Base-by-base conservation (phyloP, 30 jellyfish, hydroid and myxozoan species). In the Haliclystus octoradiatus region DNA sequence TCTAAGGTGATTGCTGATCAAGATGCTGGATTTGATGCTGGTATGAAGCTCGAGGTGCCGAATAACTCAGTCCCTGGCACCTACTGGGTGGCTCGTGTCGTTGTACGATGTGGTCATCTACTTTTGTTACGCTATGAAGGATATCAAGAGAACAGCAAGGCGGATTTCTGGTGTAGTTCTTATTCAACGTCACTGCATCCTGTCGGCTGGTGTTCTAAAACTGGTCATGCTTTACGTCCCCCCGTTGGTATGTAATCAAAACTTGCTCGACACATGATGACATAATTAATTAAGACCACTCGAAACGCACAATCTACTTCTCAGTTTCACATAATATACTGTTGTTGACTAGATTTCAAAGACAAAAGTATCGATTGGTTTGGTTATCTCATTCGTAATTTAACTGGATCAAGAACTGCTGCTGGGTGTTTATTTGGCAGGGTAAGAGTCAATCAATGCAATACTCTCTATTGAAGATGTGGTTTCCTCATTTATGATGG, bases 191-290 rank as follows among this genome's bases (percentile, higher is more conserved):
- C 79, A 15, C 74, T 86, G 63, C 96, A 86, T 60, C 96, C 96
- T 60, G 96, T 86, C 23, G 96, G 96, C 3, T 86, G 96, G 96
- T 86, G 96, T 86, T 88, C 96, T 28, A 73, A 84, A 50, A 86
- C 84, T 26, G 79, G 79, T 49, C 96, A 80, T 33, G 93, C 96
- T 2, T 67, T 86, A n/a, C 63, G 90, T 46, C 96, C 96, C 1
- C 96, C 96, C 0, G 79, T 74, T 61, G 91, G 96, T 78, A 40
- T 31, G 77, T 30, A 2, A 25, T 47, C n/a, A 47, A n/a, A 47
- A 12, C n/a, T 47, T 13, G 13, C 15, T 13, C n/a, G 60, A 47
- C 60, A 13, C 13, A 12, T 12, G 60, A 13, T 12, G 60, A 13
- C 60, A 12, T 47, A 13, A 12, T 47, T 13, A 12, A 12, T 12